phyloP scores from a whole-genome alignment of 1,140 invertebrate species.

The Branchinecta lynchi region DNA sequence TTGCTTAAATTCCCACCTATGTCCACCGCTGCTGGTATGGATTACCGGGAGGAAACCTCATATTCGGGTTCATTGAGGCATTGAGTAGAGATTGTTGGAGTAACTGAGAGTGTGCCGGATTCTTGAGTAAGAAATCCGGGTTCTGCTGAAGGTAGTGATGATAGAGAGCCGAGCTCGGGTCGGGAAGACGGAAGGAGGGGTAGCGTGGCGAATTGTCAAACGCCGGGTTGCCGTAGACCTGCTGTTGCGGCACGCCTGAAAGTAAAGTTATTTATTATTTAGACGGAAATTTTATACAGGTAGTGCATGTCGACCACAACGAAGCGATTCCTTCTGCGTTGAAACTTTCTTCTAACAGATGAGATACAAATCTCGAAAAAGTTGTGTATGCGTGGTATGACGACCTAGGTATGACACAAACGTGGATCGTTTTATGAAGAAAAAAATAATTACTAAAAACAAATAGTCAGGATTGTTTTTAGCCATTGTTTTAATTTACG shows the following conservation, averaged over 20 bases:
- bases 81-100: conserved; percentile 1
- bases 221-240: not conserved
- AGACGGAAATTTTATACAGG: no score
- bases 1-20: not conserved
- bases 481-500: no score
- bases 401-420: no score
- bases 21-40: conserved; percentile 3
- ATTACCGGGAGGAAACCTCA: not conserved
- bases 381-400: no score
- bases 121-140: not conserved
- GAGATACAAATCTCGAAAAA: no score
- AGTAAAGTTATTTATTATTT: not conserved
- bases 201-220: not conserved
- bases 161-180: not conserved
- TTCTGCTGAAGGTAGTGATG: conserved; percentile 1
- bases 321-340: no score
- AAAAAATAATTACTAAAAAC: no score
- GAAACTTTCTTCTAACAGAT: no score
- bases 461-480: no score
- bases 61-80: conserved; percentile 9
- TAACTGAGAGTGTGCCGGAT: not conserved
- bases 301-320: no score
- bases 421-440: no score
- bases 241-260: not conserved
- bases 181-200: not conserved